Conservation (phyloP, 1,140 invertebrate genomes). For the Camponotus floridanus region DNA sequence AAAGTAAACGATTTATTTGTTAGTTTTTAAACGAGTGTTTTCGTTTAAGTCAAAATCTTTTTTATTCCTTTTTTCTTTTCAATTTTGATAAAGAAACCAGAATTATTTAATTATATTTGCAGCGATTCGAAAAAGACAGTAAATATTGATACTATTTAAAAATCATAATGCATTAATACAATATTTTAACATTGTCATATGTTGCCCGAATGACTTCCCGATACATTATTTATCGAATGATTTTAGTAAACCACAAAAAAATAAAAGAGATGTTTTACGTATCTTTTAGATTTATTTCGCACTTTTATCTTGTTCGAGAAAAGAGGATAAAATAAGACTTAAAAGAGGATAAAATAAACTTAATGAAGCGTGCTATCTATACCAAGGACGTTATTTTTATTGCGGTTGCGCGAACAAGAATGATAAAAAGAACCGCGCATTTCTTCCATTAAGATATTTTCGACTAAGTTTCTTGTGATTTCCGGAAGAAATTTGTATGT, state of each 20-base stretch:
- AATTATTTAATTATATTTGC: too few relatives aligned
- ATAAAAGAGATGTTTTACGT: not conserved
- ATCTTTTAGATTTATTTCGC: not conserved
- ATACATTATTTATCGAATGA: not conserved
- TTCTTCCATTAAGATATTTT: slow-evolving; percentile 20
- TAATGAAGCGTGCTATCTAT: slow-evolving; percentile 6
- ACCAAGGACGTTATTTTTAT: slow-evolving; percentile 46
- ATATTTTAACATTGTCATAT: not conserved
- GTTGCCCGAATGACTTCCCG: too few relatives aligned
- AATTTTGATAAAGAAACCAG: too few relatives aligned
- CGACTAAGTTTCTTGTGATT: not conserved
- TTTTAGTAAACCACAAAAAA: not conserved
- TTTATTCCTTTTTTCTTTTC: too few relatives aligned
- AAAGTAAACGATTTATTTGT: not conserved
- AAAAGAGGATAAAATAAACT: too few relatives aligned
- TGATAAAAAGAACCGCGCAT: slow-evolving; percentile 8
- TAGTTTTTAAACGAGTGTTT: slow-evolving; percentile 75
- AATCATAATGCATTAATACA: not conserved
- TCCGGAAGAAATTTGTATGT: too few relatives aligned
- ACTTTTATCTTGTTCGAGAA: not conserved
- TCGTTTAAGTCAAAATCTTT: slow-evolving; percentile 71
- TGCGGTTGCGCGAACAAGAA: not conserved
- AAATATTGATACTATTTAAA: not conserved
- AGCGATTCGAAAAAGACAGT: too few relatives aligned
- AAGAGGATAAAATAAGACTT: slow-evolving; percentile 14